Evolutionary conservation across 1,140 invertebrate species (phyloP).

Genomic region (Platyscapa corneri): DNA sequence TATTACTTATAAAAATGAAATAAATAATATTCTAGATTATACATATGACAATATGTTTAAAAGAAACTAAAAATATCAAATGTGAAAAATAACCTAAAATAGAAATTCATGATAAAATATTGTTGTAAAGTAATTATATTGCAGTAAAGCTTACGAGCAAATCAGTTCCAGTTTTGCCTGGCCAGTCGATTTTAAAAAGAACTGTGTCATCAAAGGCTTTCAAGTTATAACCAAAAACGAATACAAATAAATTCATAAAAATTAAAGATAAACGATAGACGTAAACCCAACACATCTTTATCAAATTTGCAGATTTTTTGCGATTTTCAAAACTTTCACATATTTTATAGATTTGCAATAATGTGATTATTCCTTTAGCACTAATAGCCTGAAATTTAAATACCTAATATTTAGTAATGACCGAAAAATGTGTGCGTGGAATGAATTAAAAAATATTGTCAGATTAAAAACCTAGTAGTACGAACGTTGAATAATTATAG

Average conservation of each 20-base stretch:
- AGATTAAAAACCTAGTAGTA: not conserved
- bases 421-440: conserved; percentile 16
- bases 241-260: conserved; percentile 33
- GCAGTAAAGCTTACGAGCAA: conserved; percentile 68
- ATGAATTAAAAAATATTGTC: conserved; percentile 3
- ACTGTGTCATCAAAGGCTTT: conserved; percentile 88
- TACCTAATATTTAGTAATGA: not conserved
- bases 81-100: conserved; percentile 1
- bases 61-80: not conserved
- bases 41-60: not conserved
- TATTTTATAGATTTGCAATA: not conserved
- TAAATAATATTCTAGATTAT: not conserved
- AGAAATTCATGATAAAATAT: not conserved
- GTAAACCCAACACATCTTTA: conserved; percentile 31
- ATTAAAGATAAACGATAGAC: not conserved
- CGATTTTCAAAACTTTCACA: not conserved
- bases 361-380: not conserved
- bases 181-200: conserved; percentile 87
- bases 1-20: not conserved
- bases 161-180: conserved; percentile 76
- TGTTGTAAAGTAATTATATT: not conserved
- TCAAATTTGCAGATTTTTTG: not conserved
- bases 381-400: not conserved
- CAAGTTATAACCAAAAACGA: conserved; percentile 74
- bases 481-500: not conserved